These are phyloP conservation scores for Caenorhabditis tropicalis DNA, from an alignment of 1,140 invertebrate species.

Conservation along the genomic window DNA sequence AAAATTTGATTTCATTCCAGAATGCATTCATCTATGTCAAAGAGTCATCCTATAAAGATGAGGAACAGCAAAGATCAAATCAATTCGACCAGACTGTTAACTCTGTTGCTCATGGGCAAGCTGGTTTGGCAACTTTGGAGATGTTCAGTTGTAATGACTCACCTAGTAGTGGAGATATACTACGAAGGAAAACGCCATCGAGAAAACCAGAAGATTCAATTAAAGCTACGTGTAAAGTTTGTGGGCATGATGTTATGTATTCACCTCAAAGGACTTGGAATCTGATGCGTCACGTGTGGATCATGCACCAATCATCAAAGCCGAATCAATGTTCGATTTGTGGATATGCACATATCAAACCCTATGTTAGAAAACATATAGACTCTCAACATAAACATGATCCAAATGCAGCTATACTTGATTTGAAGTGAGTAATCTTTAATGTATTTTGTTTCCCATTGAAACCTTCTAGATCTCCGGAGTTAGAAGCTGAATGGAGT, in stretches of 20 bases:
- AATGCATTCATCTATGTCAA: neutral
- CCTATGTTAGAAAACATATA: conserved; percentile 36
- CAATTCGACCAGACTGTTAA: conserved; percentile 29
- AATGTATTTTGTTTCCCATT: neutral
- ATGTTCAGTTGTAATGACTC: conserved; percentile 10
- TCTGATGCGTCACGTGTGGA: conserved; percentile 35
- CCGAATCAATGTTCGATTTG: conserved; percentile 31
- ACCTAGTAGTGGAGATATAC: neutral
- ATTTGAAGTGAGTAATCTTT: neutral
- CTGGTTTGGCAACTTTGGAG: neutral
- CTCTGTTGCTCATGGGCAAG: conserved; percentile 27
- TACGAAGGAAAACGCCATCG: neutral
- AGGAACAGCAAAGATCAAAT: neutral
- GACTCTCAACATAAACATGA: conserved; percentile 23
- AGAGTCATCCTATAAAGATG: neutral
- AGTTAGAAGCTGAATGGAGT: conserved; percentile 40
- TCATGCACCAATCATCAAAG: conserved; percentile 35
- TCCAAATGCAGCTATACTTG: neutral
- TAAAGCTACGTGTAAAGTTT: conserved; percentile 6
- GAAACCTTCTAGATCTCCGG: neutral
- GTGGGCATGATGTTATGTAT: conserved; percentile 30
- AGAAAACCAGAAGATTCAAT: conserved; percentile 5
- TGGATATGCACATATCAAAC: conserved; percentile 28
- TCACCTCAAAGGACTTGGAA: conserved; percentile 41
- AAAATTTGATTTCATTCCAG: neutral